Conservation (phyloP, 2,797 vertebrate genomes). For the Artibeus jamaicensis region DNA sequence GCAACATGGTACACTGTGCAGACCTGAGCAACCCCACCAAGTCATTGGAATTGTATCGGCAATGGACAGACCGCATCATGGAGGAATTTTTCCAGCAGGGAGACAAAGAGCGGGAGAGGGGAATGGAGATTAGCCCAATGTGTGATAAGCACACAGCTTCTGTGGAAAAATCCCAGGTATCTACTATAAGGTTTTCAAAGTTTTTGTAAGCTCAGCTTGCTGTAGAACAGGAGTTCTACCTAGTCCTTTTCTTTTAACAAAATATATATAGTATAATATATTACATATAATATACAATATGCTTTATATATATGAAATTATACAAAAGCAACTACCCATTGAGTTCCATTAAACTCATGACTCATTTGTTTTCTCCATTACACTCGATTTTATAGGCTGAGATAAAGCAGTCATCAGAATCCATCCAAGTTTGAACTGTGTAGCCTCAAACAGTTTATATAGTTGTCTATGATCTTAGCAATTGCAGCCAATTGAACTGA, state of each 20-base stretch:
- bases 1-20: conserved; percentile 98
- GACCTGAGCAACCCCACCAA: conserved; percentile 99
- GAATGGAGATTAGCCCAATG: conserved; percentile 99
- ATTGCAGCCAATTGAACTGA: not conserved
- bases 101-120: conserved; percentile 94
- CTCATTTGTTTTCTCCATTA: not conserved
- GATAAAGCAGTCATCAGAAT: not conserved
- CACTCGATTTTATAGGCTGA: not conserved
- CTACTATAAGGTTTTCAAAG: not conserved
- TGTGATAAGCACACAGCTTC: conserved; percentile 98
- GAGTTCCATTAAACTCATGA: not conserved
- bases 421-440: not conserved
- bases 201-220: not conserved
- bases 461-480: not conserved
- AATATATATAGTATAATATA: no score
- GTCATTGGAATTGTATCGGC: conserved; percentile 95
- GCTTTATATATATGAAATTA: not conserved
- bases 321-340: not conserved
- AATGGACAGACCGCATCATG: conserved; percentile 99
- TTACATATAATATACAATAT: no score
- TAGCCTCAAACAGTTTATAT: not conserved
- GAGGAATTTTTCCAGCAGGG: conserved; percentile 99
- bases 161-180: conserved; percentile 98
- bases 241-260: not conserved
- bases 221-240: not conserved